Evolutionary conservation across 2,113 vertebrate species (phyloP).

Genomic region (Corapipo altera): DNA sequence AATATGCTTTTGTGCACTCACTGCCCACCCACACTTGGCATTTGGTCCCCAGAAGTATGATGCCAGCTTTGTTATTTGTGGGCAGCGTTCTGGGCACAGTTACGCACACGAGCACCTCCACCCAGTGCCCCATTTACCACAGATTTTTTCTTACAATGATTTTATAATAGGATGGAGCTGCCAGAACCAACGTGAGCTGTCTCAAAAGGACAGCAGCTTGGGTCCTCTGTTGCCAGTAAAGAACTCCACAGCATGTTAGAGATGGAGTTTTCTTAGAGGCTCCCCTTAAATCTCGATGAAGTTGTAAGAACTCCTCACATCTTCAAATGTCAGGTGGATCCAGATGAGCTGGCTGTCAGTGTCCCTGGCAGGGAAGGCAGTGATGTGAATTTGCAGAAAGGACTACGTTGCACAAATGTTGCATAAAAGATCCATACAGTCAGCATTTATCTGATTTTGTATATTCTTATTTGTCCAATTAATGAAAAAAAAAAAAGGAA

Average conservation of each 20-base stretch:
- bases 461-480: background rate
- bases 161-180: background rate
- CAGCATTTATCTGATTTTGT: background rate
- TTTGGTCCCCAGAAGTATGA: background rate
- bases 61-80: constrained; percentile 11
- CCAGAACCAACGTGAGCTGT: background rate
- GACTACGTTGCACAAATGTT: background rate
- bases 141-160: background rate
- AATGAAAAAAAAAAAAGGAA: background rate
- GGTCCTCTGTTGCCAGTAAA: background rate
- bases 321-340: background rate
- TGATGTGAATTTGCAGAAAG: background rate
- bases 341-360: background rate
- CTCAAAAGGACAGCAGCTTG: background rate
- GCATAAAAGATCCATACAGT: fast-evolving
- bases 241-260: background rate
- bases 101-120: background rate
- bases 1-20: background rate
- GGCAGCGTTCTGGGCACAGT: background rate
- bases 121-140: background rate
- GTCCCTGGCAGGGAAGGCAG: background rate
- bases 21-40: background rate
- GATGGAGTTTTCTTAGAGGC: background rate
- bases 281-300: background rate
- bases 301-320: background rate